Percentiles rank a stretch among this genome's conserved stretches.
Conservation (phyloP, 2,888 invertebrate species). For the Aphrophora alni region DNA sequence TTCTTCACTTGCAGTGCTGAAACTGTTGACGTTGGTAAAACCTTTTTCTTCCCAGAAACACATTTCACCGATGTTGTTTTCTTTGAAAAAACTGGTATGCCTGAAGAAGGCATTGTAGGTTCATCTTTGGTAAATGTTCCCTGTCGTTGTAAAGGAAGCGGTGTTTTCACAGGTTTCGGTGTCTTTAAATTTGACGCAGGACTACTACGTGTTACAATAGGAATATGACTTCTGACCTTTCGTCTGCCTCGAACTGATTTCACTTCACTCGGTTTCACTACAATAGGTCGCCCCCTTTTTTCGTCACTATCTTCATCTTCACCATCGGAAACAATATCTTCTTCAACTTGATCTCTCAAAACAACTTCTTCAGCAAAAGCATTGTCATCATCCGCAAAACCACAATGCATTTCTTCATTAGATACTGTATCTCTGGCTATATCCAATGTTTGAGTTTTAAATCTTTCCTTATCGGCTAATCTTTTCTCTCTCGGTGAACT, state of each 20-base stretch:
- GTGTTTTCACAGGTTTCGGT: constrained; percentile 33
- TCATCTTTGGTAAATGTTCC: constrained; percentile 94
- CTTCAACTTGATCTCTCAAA: background rate
- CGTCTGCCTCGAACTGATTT: constrained; percentile 44
- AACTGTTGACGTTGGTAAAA: background rate
- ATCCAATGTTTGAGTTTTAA: constrained; percentile 72
- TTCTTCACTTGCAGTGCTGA: constrained; percentile 42
- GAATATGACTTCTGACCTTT: constrained; percentile 47
- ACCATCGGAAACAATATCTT: background rate
- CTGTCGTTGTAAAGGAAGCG: constrained; percentile 44
- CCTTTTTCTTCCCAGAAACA: constrained; percentile 31
- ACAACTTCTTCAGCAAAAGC: background rate
- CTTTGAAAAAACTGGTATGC: constrained; percentile 44
- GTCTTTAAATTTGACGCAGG: constrained; percentile 50
- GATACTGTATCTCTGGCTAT: background rate
- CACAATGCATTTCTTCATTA: background rate
- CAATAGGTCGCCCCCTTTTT: constrained; percentile 32
- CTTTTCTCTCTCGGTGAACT: constrained; percentile 63
- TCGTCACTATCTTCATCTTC: constrained; percentile 29
- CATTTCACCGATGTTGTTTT: constrained; percentile 28
- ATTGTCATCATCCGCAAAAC: background rate
- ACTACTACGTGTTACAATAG: constrained; percentile 42
- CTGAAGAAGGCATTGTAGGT: constrained; percentile 55
- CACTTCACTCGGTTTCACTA: constrained; percentile 43
- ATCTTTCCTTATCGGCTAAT: constrained; percentile 73